Evolutionary conservation across 2,113 vertebrate genomes (phyloP).

Genomic region (Apeltes quadracus): DNA sequence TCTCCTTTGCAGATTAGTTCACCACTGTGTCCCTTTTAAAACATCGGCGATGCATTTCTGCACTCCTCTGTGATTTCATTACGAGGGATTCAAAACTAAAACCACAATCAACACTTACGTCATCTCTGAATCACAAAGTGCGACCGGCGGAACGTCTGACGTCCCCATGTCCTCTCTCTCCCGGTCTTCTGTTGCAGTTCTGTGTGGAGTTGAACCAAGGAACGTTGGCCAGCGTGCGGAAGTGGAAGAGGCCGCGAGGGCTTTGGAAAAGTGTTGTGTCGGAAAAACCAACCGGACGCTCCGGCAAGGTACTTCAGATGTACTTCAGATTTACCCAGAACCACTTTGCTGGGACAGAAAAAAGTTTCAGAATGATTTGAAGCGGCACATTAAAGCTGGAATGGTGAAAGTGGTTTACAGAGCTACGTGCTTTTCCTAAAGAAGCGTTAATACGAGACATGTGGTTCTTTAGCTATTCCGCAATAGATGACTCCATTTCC

Average conservation of each 20-base stretch:
- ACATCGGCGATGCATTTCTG: too few relatives aligned
- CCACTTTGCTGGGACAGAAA: too few relatives aligned
- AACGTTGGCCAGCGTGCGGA: slow-evolving; percentile 86
- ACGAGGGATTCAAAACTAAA: background rate
- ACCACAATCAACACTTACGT: background rate
- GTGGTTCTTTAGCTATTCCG: background rate
- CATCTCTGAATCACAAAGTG: background rate
- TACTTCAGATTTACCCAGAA: too few relatives aligned
- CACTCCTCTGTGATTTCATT: too few relatives aligned
- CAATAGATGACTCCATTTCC: slow-evolving; percentile 8
- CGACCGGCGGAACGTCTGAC: background rate
- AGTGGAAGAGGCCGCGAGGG: slow-evolving; percentile 89
- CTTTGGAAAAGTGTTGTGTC: slow-evolving; percentile 88
- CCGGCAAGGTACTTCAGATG: slow-evolving; percentile 84
- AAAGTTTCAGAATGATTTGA: too few relatives aligned
- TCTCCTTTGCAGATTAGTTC: background rate
- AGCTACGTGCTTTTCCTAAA: background rate
- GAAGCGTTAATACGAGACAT: background rate
- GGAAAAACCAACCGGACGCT: slow-evolving; percentile 82
- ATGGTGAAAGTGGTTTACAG: background rate
- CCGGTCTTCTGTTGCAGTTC: slow-evolving; percentile 83
- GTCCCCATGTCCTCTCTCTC: background rate
- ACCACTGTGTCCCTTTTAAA: background rate
- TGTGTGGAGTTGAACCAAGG: slow-evolving; percentile 93
- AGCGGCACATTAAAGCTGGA: background rate